Evolutionary conservation across 2,797 vertebrate species (phyloP).

Genomic region (Sphenopsis melanotis): DNA sequence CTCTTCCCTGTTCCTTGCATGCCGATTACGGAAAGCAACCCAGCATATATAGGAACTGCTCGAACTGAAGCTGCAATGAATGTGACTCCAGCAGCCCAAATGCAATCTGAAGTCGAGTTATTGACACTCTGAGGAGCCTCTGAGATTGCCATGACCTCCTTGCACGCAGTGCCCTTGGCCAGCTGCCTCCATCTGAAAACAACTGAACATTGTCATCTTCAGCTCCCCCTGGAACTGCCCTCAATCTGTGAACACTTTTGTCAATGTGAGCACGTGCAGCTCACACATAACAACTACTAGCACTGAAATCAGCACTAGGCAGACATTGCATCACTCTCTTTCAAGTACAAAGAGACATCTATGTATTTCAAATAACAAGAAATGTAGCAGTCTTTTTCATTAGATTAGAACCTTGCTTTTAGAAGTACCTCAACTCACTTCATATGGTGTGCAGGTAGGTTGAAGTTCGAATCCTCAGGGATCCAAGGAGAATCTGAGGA

Average conservation of each 20-base stretch:
- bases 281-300: background rate
- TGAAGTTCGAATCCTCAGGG: background rate
- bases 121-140: background rate
- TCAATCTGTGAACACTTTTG: background rate
- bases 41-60: background rate
- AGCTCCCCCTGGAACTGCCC: background rate
- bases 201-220: background rate
- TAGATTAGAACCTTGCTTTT: background rate
- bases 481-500: too few species aligned
- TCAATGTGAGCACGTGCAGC: background rate
- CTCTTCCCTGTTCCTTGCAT: background rate
- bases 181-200: background rate
- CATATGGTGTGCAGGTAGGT: background rate
- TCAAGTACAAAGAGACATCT: background rate
- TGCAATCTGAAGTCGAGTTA: background rate
- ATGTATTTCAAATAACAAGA: background rate
- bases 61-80: background rate
- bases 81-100: background rate
- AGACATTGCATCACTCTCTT: background rate
- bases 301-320: background rate
- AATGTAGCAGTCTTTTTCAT: background rate
- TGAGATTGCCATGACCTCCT: background rate
- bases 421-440: background rate
- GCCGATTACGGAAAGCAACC: background rate
- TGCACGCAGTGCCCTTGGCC: accelerated